These are phyloP conservation scores for Meriones psammophilus DNA, from an alignment of 2,797 vertebrate genomes.

Conservation along the genomic window DNA sequence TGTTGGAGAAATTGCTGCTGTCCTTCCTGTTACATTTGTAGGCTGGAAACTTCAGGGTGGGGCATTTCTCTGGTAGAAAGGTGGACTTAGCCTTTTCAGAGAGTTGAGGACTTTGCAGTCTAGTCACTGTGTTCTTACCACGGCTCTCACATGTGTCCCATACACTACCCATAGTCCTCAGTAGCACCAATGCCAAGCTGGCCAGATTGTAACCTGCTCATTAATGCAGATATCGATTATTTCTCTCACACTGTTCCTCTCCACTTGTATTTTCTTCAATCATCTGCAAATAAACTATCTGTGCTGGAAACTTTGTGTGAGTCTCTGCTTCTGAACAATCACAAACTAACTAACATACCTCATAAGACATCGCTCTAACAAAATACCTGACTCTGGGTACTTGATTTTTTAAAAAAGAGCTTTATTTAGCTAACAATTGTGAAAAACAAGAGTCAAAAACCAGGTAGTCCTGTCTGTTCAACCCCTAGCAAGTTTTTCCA, in stretches of 20 bases:
- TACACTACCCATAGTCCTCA: not conserved
- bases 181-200: not conserved
- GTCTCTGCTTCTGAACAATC: not conserved
- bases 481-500: not conserved
- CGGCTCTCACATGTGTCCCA: not conserved
- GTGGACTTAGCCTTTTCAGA: not conserved
- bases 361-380: not conserved
- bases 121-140: not conserved
- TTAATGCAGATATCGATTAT: not conserved
- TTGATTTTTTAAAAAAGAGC: not conserved
- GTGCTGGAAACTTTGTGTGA: conserved; percentile 19
- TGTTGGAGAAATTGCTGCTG: not conserved
- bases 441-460: not conserved
- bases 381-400: not conserved
- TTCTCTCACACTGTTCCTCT: not conserved
- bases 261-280: not conserved
- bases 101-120: not conserved
- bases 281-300: not conserved
- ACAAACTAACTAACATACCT: not conserved
- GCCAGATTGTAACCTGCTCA: not conserved
- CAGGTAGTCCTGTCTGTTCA: not conserved
- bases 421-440: not conserved
- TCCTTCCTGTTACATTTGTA: not conserved
- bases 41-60: not conserved
- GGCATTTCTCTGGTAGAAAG: not conserved